Evolutionary conservation across 2,888 invertebrate genomes (phyloP), one percentile per base, ranked within the genome.

Genomic region (Pilophorus perplexus): DNA sequence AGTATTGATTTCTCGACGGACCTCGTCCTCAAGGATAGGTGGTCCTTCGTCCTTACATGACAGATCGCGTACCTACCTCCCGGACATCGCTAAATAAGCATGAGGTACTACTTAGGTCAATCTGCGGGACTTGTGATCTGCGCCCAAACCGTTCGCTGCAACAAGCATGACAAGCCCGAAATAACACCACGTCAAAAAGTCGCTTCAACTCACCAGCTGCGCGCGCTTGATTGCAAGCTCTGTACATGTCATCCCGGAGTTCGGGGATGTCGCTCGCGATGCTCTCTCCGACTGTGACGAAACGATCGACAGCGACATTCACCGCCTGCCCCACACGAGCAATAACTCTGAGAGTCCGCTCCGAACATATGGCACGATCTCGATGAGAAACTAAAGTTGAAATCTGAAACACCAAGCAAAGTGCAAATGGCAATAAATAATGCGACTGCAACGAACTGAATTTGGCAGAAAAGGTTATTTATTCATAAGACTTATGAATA

Each of bases 181-280:
- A n/a, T n/a, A 57, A 23, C 14, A 57, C 14, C 25, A 38, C n/a
- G 14, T 20, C 12, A n/a, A 5, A 1, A 23, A 57, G 16, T 8
- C 38, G 66, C 46, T 16, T 3, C 25, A 28, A 77, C 79, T 79
- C 78, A 95, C 98, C 97, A 77, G 97, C 96, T 75, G 90, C 85
- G 73, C 96, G 82, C 14, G 98, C 97, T 77, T 98, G 97, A 76
- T 92, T 93, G 80, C 98, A 99, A 23, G 98, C 97, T 74, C 96
- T 93, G 67, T 72, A 95, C 97, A 99, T 98, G 78, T 96, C 96
- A 76, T 90, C 88, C 73, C 93, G 88, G 73, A 99, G 93, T 79
- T 98, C 97, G 27, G 89, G 89, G 82, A 98, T 96, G 81, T 97
- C 96, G 79, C 96, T 96, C 52, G 96, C 98, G 76, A 99, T 98